These are phyloP conservation scores for Sarcophaga variegata DNA, from an alignment of 2,888 invertebrate genomes.

Conservation along the genomic window DNA sequence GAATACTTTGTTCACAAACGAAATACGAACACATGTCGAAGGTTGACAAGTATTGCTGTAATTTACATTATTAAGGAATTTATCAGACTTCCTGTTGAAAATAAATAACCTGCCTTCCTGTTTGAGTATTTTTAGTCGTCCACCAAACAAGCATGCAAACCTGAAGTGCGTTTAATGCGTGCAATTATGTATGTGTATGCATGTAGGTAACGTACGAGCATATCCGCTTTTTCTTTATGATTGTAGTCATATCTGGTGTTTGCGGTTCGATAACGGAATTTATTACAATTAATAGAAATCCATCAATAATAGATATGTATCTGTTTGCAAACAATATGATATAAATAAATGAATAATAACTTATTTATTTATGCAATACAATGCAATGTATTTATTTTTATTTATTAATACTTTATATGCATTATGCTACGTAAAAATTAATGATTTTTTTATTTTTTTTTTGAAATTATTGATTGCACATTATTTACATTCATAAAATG, in stretches of 20 bases:
- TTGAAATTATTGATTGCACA: slow-evolving; percentile 11
- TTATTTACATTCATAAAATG: neutral
- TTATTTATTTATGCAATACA: no score
- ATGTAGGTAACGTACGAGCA: slow-evolving; percentile 40
- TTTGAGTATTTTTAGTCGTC: no score
- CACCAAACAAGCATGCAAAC: no score
- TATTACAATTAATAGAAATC: slow-evolving; percentile 56
- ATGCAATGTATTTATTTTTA: slow-evolving; percentile 6
- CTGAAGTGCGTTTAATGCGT: no score
- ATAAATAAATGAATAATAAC: no score
- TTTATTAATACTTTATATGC: neutral
- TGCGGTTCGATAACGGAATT: slow-evolving; percentile 59
- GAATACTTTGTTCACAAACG: no score
- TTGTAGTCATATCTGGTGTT: slow-evolving; percentile 24
- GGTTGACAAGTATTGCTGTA: no score
- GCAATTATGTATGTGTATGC: slow-evolving; percentile 10
- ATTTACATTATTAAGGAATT: no score
- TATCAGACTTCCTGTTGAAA: no score
- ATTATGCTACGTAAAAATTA: neutral
- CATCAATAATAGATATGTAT: slow-evolving; percentile 59
- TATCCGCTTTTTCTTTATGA: slow-evolving; percentile 32
- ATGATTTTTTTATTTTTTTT: slow-evolving; percentile 41
- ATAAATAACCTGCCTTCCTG: no score
- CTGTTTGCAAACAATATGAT: neutral
- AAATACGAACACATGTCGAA: no score